Base-by-base conservation (phyloP, 2,888 invertebrate species). In the Lithophane socia region DNA sequence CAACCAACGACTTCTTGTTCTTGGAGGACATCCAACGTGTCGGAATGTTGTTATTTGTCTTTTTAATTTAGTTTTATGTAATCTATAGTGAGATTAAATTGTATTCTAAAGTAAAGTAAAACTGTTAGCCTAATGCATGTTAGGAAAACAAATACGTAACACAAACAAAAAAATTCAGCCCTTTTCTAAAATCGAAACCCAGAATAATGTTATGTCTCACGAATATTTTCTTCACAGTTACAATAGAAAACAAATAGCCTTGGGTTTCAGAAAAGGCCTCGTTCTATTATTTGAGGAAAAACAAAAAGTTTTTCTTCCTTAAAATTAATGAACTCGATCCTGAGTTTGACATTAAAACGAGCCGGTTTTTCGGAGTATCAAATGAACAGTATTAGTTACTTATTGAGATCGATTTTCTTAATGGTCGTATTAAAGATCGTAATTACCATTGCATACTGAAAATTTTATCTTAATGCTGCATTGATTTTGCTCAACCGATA, bases 241-340 rank as follows among this genome's bases (percentile, higher is more conserved):
- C 79, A 83, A 75, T 86, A 75, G 79, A 70, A 79, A 83, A 74
- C 68, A 83, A 84, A 84, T 75, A 74, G 72, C 86, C 69, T 78
- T 82, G 83, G 72, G 72, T 73, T 82, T 77, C 72, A 85, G 82
- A 83, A 86, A 83, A 82, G 66, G 86, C 86, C 85, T 86, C 80
- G 75, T 84, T 88, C 88, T 89, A 89, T 87, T 90, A 88, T 79
- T 77, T 83, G 87, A 85, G 81, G 86, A 87, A 90, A 82, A 89
- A 79, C 87, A 85, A 86, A 88, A 87, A 89, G 82, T 84, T 87
- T 87, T 85, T 86, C 88, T 88, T 87, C 86, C 85, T 81, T 82
- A 69, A 87, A 91, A 90, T 91, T 91, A 91, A 91, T 89, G 89
- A 91, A 89, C 85, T 77, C 78, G 81, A 86, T 80, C 81, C 86